Percentiles rank a stretch among this genome's conserved stretches.
Conservation (phyloP, 1,140 invertebrate genomes). For the Lepidurus apus region DNA sequence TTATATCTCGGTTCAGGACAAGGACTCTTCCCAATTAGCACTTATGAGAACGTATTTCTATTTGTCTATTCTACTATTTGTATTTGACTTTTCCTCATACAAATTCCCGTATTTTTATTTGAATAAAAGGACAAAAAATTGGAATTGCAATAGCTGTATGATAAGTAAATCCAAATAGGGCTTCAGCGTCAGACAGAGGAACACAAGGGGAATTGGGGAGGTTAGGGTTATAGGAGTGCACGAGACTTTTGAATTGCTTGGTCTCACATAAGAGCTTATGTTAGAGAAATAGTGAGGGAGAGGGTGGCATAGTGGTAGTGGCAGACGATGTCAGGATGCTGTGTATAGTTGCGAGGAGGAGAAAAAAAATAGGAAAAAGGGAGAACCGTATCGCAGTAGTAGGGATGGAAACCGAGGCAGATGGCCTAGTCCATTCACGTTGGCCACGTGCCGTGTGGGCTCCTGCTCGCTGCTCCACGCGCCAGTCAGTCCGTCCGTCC, state of each 20-base stretch:
- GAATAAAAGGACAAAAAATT: no score
- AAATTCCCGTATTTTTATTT: no score
- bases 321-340: constrained; percentile 17
- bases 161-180: no score
- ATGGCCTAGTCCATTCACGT: constrained; percentile 10
- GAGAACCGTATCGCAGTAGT: background rate
- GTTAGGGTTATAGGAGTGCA: background rate
- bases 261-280: constrained; percentile 9
- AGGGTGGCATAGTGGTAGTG: constrained; percentile 19
- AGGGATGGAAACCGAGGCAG: constrained; percentile 12
- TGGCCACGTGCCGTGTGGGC: constrained; percentile 19
- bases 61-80: no score
- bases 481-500: constrained; percentile 7
- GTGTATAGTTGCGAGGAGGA: constrained; percentile 11
- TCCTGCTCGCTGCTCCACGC: constrained; percentile 17
- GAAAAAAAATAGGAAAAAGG: constrained; percentile 1
- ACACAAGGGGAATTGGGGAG: background rate
- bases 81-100: no score
- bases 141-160: no score
- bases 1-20: background rate
- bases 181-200: background rate
- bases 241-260: constrained; percentile 10
- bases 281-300: constrained; percentile 7
- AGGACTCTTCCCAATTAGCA: background rate
- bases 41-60: no score